Conservation (phyloP, 2,113 vertebrate species). For the Microtus richardsoni region DNA sequence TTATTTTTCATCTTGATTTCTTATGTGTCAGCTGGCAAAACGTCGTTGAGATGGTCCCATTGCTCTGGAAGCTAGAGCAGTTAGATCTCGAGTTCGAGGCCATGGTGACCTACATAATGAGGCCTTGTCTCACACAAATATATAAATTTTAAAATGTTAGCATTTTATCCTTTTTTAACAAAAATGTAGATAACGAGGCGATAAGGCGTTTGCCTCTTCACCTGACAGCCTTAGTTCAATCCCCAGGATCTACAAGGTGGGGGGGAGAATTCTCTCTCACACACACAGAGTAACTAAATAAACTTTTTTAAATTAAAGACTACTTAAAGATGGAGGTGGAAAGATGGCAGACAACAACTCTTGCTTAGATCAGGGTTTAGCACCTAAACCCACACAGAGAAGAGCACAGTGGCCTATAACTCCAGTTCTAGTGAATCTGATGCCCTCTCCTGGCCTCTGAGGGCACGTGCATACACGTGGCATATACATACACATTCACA, state of each 20-base stretch:
- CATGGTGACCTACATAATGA: not conserved
- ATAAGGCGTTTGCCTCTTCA: not conserved
- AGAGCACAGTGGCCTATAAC: not conserved
- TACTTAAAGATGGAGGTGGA: not conserved
- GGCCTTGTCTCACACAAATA: not conserved
- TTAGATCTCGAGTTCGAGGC: not conserved
- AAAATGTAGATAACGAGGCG: not conserved
- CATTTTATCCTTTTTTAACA: not conserved
- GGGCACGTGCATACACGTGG: not conserved
- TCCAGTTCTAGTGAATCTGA: not conserved
- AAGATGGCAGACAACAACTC: not conserved
- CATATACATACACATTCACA: not conserved
- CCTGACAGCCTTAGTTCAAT: not conserved
- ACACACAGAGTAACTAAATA: not conserved
- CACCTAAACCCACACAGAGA: not conserved
- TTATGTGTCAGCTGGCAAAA: slow-evolving; percentile 5
- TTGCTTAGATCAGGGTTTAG: not conserved
- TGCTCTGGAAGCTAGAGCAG: too few relatives aligned
- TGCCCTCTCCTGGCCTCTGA: not conserved
- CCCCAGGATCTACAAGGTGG: too few relatives aligned
- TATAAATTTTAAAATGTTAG: not conserved
- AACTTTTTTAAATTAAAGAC: not conserved
- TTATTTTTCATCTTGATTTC: slow-evolving; percentile 14
- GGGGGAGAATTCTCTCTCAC: not conserved
- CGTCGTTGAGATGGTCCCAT: not conserved